Evolutionary conservation across 1,140 invertebrate genomes (phyloP).

Genomic region (Hermetia illucens): DNA sequence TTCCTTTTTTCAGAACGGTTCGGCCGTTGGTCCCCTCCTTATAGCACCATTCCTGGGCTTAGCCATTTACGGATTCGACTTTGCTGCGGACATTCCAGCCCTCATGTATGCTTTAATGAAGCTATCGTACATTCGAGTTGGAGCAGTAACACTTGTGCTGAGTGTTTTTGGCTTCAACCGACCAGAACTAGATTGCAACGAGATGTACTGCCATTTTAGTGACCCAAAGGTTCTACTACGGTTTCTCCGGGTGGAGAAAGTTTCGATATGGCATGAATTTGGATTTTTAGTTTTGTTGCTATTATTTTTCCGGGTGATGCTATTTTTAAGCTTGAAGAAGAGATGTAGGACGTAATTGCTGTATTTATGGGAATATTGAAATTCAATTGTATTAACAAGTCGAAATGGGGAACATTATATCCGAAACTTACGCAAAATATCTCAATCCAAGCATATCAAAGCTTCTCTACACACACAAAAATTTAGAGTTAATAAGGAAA

Average conservation of each 20-base stretch:
- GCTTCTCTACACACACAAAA: too few species aligned
- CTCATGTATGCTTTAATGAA: constrained; percentile 44
- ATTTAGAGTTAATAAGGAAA: too few species aligned
- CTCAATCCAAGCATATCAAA: too few species aligned
- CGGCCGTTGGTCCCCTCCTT: constrained; percentile 42
- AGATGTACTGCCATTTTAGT: constrained; percentile 43
- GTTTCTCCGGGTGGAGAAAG: constrained; percentile 38
- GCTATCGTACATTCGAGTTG: constrained; percentile 44
- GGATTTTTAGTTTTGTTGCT: constrained; percentile 33
- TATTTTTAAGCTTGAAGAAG: constrained; percentile 37
- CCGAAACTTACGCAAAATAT: too few species aligned
- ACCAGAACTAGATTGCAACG: constrained; percentile 37
- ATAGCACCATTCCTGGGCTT: constrained; percentile 47
- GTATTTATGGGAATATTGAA: too few species aligned
- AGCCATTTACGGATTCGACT: constrained; percentile 50
- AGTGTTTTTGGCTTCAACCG: constrained; percentile 44
- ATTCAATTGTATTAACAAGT: too few species aligned
- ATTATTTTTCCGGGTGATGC: constrained; percentile 35
- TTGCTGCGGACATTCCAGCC: constrained; percentile 40
- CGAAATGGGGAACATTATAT: too few species aligned
- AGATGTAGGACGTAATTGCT: constrained; percentile 40
- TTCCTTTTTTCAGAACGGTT: constrained; percentile 39
- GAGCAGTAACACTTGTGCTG: constrained; percentile 41
- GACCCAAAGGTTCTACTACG: constrained; percentile 40
- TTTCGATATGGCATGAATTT: constrained; percentile 38